Conservation (phyloP, 92 coral and sea anemone genomes). For the Siderastrea siderea region DNA sequence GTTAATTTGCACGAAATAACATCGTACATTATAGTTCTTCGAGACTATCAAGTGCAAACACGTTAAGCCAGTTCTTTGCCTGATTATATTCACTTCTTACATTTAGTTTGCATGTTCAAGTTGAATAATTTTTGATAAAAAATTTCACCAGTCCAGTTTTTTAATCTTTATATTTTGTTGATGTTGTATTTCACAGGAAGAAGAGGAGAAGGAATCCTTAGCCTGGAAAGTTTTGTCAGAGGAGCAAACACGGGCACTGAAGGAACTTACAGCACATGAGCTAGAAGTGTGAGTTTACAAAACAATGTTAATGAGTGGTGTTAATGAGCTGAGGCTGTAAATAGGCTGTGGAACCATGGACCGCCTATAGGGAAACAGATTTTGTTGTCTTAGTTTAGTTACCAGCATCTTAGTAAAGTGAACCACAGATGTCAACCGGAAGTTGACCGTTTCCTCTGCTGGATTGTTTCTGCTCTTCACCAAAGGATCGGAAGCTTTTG, state of each 20-base stretch:
- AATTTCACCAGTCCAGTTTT: neutral
- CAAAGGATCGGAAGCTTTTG: too few species aligned
- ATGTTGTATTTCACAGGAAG: constrained; percentile 59
- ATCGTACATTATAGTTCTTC: too few species aligned
- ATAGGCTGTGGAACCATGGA: too few species aligned
- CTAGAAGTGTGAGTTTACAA: constrained; percentile 87
- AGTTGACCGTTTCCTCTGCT: too few species aligned
- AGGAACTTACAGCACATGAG: constrained; percentile 84
- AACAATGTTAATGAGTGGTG: neutral
- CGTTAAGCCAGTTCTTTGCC: neutral
- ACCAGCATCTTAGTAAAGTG: too few species aligned
- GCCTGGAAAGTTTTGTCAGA: constrained; percentile 93
- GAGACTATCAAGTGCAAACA: neutral
- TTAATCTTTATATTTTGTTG: neutral
- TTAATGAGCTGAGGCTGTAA: too few species aligned
- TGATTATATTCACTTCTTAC: neutral
- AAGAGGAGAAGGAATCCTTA: constrained; percentile 80
- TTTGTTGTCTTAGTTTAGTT: too few species aligned
- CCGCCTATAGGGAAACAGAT: too few species aligned
- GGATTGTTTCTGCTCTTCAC: too few species aligned
- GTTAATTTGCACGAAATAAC: neutral
- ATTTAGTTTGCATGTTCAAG: neutral
- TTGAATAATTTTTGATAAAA: too few species aligned
- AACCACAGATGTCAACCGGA: too few species aligned
- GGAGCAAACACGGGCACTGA: constrained; percentile 89